Percentiles rank a stretch among this genome's conserved stretches.
phyloP scores from a whole-genome alignment of 2,888 invertebrate genomes.

The Strigamia maritima region DNA sequence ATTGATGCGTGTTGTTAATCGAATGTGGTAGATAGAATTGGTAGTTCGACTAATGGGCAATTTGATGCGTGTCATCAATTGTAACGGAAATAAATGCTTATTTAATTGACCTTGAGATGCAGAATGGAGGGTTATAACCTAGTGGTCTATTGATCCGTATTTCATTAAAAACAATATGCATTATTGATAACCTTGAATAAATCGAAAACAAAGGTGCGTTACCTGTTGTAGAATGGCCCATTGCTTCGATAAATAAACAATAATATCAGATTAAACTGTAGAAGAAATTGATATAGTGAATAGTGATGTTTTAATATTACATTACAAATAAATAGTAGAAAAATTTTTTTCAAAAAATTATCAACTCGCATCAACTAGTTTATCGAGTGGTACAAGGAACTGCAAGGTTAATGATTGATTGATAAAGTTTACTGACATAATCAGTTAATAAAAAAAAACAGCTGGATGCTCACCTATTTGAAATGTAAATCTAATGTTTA shows the following conservation, averaged over 20 bases:
- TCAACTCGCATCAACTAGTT: neutral
- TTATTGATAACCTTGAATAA: neutral
- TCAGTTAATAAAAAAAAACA: neutral
- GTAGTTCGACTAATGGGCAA: neutral
- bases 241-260: neutral
- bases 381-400: neutral
- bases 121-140: neutral
- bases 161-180: neutral
- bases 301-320: too few relatives aligned
- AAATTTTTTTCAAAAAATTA: too few relatives aligned
- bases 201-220: neutral
- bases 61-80: slow-evolving; percentile 2
- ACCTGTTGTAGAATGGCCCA: neutral
- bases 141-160: slow-evolving; percentile 2
- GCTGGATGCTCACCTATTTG: neutral
- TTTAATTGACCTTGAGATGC: neutral
- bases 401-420: neutral
- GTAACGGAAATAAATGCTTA: neutral
- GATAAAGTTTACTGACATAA: neutral
- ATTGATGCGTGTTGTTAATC: too few relatives aligned
- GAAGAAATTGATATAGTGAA: neutral
- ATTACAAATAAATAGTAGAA: too few relatives aligned
- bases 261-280: neutral
- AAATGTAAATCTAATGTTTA: neutral
- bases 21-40: neutral